Percentiles rank a stretch among this genome's conserved stretches.
These are phyloP conservation scores for Sarcophaga rosellei DNA, from an alignment of 2,888 invertebrate species.

Conservation along the genomic window DNA sequence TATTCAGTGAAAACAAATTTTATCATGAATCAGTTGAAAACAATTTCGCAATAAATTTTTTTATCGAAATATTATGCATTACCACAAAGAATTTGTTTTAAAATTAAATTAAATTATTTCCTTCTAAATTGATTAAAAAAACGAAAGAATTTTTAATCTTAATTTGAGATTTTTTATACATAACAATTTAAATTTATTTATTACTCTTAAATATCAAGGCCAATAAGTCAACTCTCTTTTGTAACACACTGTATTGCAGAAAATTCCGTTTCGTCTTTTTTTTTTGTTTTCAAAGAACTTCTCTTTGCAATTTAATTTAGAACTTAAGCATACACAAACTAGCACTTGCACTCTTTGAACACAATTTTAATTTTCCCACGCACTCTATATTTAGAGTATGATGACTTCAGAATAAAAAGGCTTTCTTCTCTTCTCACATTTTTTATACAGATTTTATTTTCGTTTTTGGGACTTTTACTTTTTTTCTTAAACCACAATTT, in stretches of 20 bases:
- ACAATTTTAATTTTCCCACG: conserved; percentile 23
- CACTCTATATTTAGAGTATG: conserved; percentile 19
- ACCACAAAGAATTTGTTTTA: too few relatives aligned
- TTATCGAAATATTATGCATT: too few relatives aligned
- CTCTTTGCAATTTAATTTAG: too few relatives aligned
- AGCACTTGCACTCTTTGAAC: conserved; percentile 29
- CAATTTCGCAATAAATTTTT: too few relatives aligned
- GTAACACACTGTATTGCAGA: too few relatives aligned
- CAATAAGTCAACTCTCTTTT: not conserved
- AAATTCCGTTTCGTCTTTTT: too few relatives aligned
- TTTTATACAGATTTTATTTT: conserved; percentile 1
- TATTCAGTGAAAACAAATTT: too few relatives aligned
- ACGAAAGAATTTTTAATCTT: not conserved
- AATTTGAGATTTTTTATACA: not conserved
- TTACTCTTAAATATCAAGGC: not conserved
- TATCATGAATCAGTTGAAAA: too few relatives aligned
- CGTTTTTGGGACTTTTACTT: not conserved
- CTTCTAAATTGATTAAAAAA: too few relatives aligned
- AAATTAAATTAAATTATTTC: too few relatives aligned
- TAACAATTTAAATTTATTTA: not conserved
- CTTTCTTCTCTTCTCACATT: not conserved
- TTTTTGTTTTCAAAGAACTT: not conserved
- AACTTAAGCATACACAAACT: not conserved
- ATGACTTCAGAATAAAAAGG: not conserved
- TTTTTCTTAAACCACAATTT: conserved; percentile 9